Evolutionary conservation across 2,888 invertebrate genomes (phyloP), one percentile per base, ranked within the genome.

Genomic region (Andrena hattorfiana): DNA sequence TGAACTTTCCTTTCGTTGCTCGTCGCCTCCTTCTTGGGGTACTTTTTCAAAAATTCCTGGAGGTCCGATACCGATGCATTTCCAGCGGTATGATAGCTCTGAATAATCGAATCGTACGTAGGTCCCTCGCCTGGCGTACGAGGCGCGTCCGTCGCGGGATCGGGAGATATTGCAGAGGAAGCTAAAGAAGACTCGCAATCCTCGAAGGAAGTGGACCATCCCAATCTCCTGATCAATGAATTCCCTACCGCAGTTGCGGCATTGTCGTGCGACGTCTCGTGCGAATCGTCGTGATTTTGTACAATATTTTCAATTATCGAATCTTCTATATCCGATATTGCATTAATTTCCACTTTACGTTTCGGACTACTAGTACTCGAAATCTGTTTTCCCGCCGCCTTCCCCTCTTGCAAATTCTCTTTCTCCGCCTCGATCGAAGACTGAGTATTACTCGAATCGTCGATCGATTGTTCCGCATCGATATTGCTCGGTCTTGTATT

Each of bases 191-290:
- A 95, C 87, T 95, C 94, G 26, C 95, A 95, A 90, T 95, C 95
- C 90, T 95, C 95, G 80, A 90, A 94, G 85, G 94, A 95, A 10
- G 96, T 96, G 68, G 96, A 96, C 94, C 96, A 97, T 89, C 96
- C 96, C 2, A 96, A 95, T 92, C 95, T 95, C 49, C 95, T 95
- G 92, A 95, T 94, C 56, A 97, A 92, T n/a, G 96, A 96, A 93
- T 97, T 97, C 0, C 96, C 97, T 72, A 96, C 95, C 4, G 92
- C 86, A 2, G 90, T 86, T 8, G 88, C 69, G 8, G 83, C 86
- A 59, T 73, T 74, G 26, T 92, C 90, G 5, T 80, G 73, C 6
- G 42, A 54, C 1, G 54, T 2, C 8, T 54, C 54, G 0, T 26
- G 56, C 10, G 69, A 13, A n/a, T 54, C n/a, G 28, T 83, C 77